These are phyloP conservation scores for Petrolisthes cinctipes DNA, from an alignment of 2,888 invertebrate genomes.

Conservation along the genomic window DNA sequence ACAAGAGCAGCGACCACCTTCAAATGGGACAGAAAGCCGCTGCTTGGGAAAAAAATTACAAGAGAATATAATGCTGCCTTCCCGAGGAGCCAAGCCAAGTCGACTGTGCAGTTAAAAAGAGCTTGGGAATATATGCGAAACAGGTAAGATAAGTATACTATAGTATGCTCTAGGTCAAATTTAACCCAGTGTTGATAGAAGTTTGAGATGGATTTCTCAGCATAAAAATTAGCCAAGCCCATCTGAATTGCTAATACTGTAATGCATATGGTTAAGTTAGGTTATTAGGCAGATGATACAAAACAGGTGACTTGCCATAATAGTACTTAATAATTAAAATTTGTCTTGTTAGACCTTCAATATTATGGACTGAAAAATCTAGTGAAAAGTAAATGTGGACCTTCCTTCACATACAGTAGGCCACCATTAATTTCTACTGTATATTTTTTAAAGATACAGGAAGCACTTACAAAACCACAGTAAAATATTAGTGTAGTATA, in stretches of 20 bases:
- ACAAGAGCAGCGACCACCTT: too few relatives aligned
- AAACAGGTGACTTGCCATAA: neutral
- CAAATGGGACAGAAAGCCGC: neutral
- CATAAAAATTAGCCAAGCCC: neutral
- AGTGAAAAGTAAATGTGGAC: neutral
- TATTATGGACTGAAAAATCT: neutral
- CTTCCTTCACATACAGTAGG: conserved; percentile 1
- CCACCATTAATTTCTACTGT: too few relatives aligned
- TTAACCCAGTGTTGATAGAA: too few relatives aligned
- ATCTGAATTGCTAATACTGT: too few relatives aligned
- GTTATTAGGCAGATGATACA: neutral
- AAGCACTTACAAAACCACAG: too few relatives aligned
- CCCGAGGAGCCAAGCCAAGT: too few relatives aligned
- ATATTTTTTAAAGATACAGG: too few relatives aligned
- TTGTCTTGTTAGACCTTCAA: neutral
- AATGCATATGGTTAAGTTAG: neutral
- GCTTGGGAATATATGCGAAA: too few relatives aligned
- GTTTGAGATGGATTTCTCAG: neutral
- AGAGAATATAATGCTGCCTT: neutral
- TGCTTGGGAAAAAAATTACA: neutral
- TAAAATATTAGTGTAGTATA: too few relatives aligned
- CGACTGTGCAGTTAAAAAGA: too few relatives aligned
- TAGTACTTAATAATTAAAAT: neutral
- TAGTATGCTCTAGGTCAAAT: neutral
- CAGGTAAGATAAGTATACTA: neutral